Percentiles rank a stretch among this genome's conserved stretches.
Evolutionary conservation across 92 coral and sea anemone genomes (phyloP).

Genomic region (Paragorgia papillata): DNA sequence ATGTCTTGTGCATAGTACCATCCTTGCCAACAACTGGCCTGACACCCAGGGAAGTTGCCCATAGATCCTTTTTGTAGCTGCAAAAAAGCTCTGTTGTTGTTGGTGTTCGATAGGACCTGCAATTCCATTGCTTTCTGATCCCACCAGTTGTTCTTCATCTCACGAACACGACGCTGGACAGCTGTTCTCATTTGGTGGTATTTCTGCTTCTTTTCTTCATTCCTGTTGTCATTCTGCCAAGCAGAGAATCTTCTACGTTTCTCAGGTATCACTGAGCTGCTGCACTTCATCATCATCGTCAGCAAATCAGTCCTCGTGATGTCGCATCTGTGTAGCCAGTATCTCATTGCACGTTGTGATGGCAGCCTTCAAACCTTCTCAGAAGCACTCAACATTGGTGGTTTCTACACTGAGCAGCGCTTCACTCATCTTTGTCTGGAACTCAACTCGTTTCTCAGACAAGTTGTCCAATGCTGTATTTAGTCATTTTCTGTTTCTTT

Average conservation of each 20-base stretch:
- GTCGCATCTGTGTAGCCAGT: background rate
- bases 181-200: slow-evolving; percentile 31
- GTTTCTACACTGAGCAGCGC: background rate
- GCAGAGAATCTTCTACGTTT: slow-evolving; percentile 26
- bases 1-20: no score
- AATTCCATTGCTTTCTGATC: slow-evolving; percentile 32
- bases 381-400: background rate
- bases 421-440: slow-evolving; percentile 2
- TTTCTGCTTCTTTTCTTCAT: slow-evolving; percentile 31
- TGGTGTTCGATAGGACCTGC: slow-evolving; percentile 32
- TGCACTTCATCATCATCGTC: background rate
- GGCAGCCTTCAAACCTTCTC: background rate
- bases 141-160: slow-evolving; percentile 43
- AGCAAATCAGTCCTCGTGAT: background rate
- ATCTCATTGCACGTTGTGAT: background rate
- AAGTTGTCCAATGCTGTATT: slow-evolving; percentile 7
- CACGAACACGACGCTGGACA: background rate
- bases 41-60: slow-evolving; percentile 22
- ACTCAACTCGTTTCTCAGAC: background rate
- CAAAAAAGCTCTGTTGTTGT: slow-evolving; percentile 28
- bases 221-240: slow-evolving; percentile 9
- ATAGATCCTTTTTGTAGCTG: slow-evolving; percentile 32
- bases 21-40: no score
- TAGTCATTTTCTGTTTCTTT: background rate
- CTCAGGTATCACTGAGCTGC: slow-evolving; percentile 37